Evolutionary conservation across 2,797 vertebrate genomes (phyloP).

Genomic region (Hipposideros larvatus): DNA sequence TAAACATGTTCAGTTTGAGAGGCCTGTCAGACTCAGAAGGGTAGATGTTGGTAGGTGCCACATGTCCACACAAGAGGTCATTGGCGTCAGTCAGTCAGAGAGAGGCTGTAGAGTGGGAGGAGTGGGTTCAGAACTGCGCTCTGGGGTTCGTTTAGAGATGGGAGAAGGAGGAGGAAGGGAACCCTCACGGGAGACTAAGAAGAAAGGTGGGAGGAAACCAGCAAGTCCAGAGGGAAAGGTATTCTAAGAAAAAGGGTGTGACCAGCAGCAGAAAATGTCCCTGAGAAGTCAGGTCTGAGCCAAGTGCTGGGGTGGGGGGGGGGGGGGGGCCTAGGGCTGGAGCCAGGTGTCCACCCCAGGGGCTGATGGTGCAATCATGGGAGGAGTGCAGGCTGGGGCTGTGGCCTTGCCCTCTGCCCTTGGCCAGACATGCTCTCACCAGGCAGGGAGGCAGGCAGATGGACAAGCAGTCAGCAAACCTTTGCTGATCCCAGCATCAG

Average conservation of each 20-base stretch:
- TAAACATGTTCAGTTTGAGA: not conserved
- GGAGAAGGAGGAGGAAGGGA: not conserved
- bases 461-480: not conserved
- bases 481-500: not conserved
- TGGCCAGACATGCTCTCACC: no score
- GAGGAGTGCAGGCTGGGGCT: no score
- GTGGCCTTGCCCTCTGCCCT: not conserved
- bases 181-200: fast-evolving
- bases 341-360: not conserved
- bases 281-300: not conserved
- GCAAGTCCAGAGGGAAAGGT: not conserved
- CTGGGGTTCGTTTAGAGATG: not conserved
- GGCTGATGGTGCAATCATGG: no score
- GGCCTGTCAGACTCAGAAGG: not conserved
- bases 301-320: not conserved
- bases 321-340: no score
- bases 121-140: not conserved
- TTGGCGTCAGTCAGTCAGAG: not conserved
- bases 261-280: not conserved
- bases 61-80: not conserved
- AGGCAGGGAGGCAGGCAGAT: not conserved
- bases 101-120: not conserved
- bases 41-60: not conserved
- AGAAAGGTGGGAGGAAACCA: not conserved
- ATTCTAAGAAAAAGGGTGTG: not conserved